phyloP scores from a whole-genome alignment of 2,888 invertebrate species.

The Drosophila bunnanda region DNA sequence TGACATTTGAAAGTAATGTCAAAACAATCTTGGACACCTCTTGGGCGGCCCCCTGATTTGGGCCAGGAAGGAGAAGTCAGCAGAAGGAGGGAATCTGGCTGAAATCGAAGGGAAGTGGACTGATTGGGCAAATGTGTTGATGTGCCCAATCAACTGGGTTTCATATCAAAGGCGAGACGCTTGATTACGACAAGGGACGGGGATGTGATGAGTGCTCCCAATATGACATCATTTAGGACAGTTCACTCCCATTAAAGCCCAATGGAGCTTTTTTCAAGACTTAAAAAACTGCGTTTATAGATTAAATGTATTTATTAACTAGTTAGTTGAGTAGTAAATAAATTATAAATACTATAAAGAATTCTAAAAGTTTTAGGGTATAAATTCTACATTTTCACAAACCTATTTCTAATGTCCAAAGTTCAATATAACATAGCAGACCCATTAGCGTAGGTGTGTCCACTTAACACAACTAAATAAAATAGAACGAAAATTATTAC shows the following conservation, averaged over 20 bases:
- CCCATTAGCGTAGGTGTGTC: slow-evolving; percentile 66
- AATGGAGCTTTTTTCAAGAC: too few relatives aligned
- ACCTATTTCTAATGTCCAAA: not conserved
- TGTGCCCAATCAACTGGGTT: slow-evolving; percentile 67
- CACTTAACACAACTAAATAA: slow-evolving; percentile 69
- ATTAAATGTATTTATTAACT: too few relatives aligned
- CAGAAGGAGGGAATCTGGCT: not conserved
- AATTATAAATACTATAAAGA: not conserved
- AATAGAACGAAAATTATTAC: slow-evolving; percentile 64
- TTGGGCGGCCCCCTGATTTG: slow-evolving; percentile 55
- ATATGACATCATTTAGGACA: slow-evolving; percentile 34
- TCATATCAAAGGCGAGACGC: slow-evolving; percentile 50
- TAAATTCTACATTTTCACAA: too few relatives aligned
- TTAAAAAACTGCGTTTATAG: too few relatives aligned
- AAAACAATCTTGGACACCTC: slow-evolving; percentile 72
- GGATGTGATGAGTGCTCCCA: slow-evolving; percentile 13
- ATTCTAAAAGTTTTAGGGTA: not conserved
- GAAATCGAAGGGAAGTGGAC: slow-evolving; percentile 21
- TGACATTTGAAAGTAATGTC: slow-evolving; percentile 78
- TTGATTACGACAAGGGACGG: slow-evolving; percentile 14
- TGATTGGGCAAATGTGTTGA: slow-evolving; percentile 75
- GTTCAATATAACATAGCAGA: slow-evolving; percentile 32
- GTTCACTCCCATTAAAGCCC: slow-evolving; percentile 15
- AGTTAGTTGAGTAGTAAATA: not conserved
- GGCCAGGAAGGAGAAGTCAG: slow-evolving; percentile 27